Conservation (phyloP, 2,797 vertebrate species). For the Pseudomugil gertrudae region DNA sequence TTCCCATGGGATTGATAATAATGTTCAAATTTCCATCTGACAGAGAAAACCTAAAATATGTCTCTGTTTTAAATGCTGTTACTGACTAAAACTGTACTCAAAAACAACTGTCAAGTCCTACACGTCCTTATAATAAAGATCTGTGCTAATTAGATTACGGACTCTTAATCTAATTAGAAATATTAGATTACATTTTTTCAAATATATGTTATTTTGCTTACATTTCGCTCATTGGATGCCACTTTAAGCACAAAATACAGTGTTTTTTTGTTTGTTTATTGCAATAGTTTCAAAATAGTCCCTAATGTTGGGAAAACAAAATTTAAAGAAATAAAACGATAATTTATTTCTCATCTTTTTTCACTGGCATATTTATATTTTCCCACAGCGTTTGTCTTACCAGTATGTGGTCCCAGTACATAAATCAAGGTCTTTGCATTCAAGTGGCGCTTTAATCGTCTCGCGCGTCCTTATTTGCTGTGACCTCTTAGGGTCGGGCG, state of each 20-base stretch:
- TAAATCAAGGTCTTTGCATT: too few species aligned
- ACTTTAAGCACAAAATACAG: too few species aligned
- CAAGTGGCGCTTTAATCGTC: neutral
- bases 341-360: too few species aligned
- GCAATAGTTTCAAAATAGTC: neutral
- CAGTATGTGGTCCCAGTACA: too few species aligned
- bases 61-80: neutral
- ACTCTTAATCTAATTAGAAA: neutral
- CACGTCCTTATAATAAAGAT: neutral
- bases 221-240: too few species aligned
- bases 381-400: too few species aligned
- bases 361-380: too few species aligned
- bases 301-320: too few species aligned
- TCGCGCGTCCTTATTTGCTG: neutral
- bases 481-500: slow-evolving; percentile 3
- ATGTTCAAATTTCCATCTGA: neutral
- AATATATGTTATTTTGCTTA: too few species aligned
- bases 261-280: too few species aligned
- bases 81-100: neutral
- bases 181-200: too few species aligned
- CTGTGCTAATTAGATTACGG: neutral
- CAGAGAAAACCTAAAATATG: neutral
- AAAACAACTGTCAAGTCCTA: neutral
- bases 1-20: neutral
- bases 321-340: neutral